phyloP scores from a whole-genome alignment of 2,888 invertebrate species.

The Deroplatys truncata region DNA sequence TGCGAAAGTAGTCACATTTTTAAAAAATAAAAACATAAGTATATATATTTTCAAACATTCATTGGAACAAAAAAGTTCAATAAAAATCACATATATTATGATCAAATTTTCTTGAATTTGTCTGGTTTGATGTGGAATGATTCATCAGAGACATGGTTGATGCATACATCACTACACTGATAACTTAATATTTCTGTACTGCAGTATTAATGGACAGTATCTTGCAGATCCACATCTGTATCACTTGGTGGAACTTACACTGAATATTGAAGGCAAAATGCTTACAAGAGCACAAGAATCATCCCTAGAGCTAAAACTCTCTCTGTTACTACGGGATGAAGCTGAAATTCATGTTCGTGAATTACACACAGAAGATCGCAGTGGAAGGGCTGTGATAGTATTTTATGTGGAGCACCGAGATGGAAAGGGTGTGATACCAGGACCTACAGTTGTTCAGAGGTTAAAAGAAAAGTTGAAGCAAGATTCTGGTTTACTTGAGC shows the following conservation, averaged over 20 bases:
- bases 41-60: too few relatives aligned
- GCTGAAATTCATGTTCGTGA: slow-evolving; percentile 56
- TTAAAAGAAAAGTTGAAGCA: slow-evolving; percentile 64
- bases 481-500: slow-evolving; percentile 65
- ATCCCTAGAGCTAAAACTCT: slow-evolving; percentile 73
- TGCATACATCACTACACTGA: too few relatives aligned
- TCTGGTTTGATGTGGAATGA: too few relatives aligned
- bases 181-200: not conserved
- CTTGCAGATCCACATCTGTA: slow-evolving; percentile 62
- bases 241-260: slow-evolving; percentile 75
- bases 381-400: slow-evolving; percentile 60
- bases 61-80: too few relatives aligned
- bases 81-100: too few relatives aligned
- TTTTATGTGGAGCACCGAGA: slow-evolving; percentile 63
- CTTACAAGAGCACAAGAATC: slow-evolving; percentile 68
- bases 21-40: too few relatives aligned
- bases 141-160: too few relatives aligned
- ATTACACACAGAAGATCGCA: slow-evolving; percentile 54
- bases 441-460: slow-evolving; percentile 61
- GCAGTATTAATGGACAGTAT: not conserved
- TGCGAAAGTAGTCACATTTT: too few relatives aligned
- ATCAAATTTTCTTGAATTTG: too few relatives aligned
- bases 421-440: slow-evolving; percentile 49
- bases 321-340: slow-evolving; percentile 71
- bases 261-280: slow-evolving; percentile 68